Conservation (phyloP, 2,797 vertebrate species). For the Sylvia borin region DNA sequence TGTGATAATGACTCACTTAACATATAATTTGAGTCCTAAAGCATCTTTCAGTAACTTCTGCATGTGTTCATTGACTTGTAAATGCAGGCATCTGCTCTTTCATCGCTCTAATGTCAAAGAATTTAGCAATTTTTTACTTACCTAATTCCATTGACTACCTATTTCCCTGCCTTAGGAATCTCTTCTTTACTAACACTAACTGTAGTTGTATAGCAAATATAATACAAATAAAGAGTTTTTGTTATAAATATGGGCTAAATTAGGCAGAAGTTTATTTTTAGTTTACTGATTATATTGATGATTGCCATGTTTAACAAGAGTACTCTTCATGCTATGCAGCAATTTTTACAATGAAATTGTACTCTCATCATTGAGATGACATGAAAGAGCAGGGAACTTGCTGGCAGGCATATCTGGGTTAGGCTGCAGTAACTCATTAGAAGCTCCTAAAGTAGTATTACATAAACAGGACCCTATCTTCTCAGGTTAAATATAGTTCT, state of each 20-base stretch:
- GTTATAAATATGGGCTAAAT: not conserved
- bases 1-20: not conserved
- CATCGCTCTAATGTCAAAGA: not conserved
- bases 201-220: not conserved
- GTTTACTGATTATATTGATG: not conserved
- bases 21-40: not conserved
- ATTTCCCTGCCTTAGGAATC: not conserved
- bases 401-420: conserved; percentile 45
- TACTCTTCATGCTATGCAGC: not conserved
- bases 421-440: conserved; percentile 45
- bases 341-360: conserved; percentile 18
- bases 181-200: not conserved
- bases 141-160: not conserved
- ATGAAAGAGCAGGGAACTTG: not conserved
- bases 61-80: not conserved
- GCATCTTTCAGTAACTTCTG: not conserved
- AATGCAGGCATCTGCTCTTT: not conserved
- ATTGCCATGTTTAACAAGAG: not conserved
- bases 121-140: not conserved
- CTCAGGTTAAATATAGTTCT: conserved; percentile 50
- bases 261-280: not conserved
- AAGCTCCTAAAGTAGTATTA: conserved; percentile 50
- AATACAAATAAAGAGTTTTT: not conserved
- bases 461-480: conserved; percentile 25
- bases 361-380: not conserved